phyloP scores from a whole-genome alignment of 1,140 invertebrate species.

The Pachypsylla venusta region DNA sequence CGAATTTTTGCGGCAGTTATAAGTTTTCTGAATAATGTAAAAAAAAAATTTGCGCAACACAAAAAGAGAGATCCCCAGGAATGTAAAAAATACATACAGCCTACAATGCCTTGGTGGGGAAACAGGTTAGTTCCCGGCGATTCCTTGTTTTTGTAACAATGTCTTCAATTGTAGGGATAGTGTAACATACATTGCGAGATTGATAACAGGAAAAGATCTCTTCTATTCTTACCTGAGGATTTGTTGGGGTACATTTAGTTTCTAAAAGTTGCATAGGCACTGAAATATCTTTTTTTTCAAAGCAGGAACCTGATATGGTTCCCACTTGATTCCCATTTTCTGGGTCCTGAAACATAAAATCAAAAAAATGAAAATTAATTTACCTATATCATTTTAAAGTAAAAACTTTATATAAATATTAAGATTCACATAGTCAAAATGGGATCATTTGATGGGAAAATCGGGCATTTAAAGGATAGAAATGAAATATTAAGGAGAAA shows the following conservation, averaged over 20 bases:
- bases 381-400: no score
- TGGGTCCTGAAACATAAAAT: not conserved
- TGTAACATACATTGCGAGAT: not conserved
- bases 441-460: no score
- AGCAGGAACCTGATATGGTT: constrained; percentile 6
- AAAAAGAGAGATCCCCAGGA: no score
- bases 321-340: not conserved
- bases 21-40: no score
- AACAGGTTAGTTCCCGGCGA: not conserved
- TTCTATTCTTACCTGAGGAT: constrained; percentile 3
- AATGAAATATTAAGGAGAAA: no score
- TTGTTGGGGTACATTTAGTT: not conserved
- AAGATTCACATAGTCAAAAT: no score
- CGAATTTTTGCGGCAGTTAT: no score
- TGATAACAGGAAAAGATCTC: not conserved
- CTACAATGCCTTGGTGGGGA: not conserved
- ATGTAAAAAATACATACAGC: no score
- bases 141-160: not conserved
- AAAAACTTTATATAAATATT: no score
- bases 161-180: not conserved
- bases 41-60: no score
- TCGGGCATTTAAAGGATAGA: no score
- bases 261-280: constrained; percentile 7
- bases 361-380: no score
- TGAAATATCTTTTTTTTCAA: not conserved